Conservation (phyloP, 2,797 vertebrate genomes). For the Huso huso region DNA sequence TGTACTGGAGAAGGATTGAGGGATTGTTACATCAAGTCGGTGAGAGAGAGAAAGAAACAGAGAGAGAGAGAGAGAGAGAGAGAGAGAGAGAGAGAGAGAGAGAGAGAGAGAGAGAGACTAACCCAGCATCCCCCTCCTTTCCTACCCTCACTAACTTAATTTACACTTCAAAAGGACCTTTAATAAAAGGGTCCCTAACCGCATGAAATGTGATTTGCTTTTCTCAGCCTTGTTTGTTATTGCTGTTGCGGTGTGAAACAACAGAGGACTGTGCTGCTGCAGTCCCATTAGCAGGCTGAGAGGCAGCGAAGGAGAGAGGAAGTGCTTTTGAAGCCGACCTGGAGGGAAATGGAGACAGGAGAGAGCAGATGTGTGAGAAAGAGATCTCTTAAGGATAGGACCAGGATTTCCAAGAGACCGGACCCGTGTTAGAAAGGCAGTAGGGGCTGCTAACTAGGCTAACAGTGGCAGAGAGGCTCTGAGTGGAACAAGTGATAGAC, state of each 20-base stretch:
- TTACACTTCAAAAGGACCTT: neutral
- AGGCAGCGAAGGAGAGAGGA: neutral
- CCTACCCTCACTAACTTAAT: neutral
- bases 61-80: slow-evolving; percentile 2
- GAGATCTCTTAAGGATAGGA: neutral
- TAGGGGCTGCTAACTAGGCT: neutral
- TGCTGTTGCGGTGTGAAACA: neutral
- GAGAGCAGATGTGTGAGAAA: neutral
- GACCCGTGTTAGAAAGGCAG: neutral
- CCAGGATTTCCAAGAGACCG: neutral
- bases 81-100: neutral
- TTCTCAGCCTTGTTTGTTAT: neutral
- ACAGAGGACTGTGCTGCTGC: neutral
- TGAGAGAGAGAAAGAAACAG: neutral
- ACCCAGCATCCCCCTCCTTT: neutral
- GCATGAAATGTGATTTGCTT: neutral
- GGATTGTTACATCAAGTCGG: neutral
- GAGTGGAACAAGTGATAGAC: slow-evolving; percentile 1
- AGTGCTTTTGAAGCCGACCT: neutral
- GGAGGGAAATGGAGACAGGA: neutral
- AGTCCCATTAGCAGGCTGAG: neutral
- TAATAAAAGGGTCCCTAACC: neutral
- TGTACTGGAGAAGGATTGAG: too few relatives aligned
- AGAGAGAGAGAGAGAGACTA: neutral
- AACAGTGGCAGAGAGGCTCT: neutral